Conservation (phyloP, 1,140 invertebrate genomes). For the Papilio polyxenes region DNA sequence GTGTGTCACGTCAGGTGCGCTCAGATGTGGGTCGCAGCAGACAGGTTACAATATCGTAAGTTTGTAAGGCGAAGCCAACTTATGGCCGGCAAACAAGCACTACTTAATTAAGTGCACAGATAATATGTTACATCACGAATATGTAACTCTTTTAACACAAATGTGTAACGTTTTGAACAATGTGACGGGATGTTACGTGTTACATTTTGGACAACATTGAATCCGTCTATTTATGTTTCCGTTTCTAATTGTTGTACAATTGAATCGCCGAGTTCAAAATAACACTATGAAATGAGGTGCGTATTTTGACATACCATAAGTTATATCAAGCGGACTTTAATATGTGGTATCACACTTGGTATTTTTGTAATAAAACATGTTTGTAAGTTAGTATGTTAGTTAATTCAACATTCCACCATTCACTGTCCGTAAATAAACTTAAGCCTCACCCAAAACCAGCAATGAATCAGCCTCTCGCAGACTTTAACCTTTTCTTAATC, state of each 20-base stretch:
- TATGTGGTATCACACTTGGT: neutral
- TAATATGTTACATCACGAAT: conserved; percentile 8
- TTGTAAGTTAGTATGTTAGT: neutral
- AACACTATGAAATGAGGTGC: neutral
- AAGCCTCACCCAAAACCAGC: conserved; percentile 16
- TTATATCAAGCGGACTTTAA: neutral
- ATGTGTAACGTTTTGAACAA: neutral
- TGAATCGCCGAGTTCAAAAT: neutral
- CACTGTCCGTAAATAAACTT: conserved; percentile 1
- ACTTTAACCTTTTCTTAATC: neutral
- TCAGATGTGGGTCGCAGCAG: conserved; percentile 8
- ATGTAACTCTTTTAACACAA: neutral
- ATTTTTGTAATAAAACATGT: neutral
- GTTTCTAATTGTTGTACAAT: conserved; percentile 14
- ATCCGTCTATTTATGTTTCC: conserved; percentile 22
- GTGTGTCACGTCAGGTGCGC: conserved; percentile 3
- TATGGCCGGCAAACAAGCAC: neutral
- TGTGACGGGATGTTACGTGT: conserved; percentile 14
- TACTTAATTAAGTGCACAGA: conserved; percentile 18
- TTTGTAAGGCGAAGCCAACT: neutral
- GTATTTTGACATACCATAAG: too few species aligned
- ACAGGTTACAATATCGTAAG: conserved; percentile 2
- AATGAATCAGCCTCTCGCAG: conserved; percentile 4
- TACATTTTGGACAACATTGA: conserved; percentile 19
- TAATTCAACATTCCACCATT: conserved; percentile 28